phyloP scores from a whole-genome alignment of 1,140 invertebrate species.

The Brachystomella parvula region DNA sequence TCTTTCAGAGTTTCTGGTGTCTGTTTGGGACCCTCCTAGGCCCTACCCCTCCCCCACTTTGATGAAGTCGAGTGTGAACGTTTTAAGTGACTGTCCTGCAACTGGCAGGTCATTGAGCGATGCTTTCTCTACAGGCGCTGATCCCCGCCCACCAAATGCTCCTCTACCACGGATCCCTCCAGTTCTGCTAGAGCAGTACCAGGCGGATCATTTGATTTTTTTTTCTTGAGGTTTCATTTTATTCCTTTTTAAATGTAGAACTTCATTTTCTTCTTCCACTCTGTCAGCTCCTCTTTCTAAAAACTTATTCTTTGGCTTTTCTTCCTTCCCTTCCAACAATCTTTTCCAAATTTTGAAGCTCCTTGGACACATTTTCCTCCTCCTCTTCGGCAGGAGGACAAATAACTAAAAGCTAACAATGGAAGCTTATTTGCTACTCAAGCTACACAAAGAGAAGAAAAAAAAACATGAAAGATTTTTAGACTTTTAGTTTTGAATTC shows the following conservation, averaged over 20 bases:
- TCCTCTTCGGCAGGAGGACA: background rate
- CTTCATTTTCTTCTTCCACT: background rate
- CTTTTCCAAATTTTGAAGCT: background rate
- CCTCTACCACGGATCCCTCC: background rate
- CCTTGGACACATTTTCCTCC: background rate
- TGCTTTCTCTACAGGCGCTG: background rate
- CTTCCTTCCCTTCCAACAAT: background rate
- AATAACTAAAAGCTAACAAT: background rate
- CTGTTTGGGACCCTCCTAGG: too few relatives aligned
- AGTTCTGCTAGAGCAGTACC: background rate
- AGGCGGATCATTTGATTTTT: background rate
- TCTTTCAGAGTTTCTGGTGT: too few relatives aligned
- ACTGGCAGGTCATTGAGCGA: background rate
- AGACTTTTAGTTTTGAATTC: background rate
- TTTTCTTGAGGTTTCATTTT: background rate
- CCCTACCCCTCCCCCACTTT: too few relatives aligned
- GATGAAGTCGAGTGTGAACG: background rate
- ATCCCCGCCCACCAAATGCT: background rate
- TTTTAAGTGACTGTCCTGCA: background rate
- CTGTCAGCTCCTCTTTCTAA: background rate
- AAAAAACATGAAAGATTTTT: too few relatives aligned
- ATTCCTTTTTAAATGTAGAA: background rate
- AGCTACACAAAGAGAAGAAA: background rate
- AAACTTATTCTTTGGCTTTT: background rate
- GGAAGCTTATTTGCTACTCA: background rate